Evolutionary conservation across 2,888 invertebrate genomes (phyloP), one percentile per base, ranked within the genome.

Genomic region (Ophion obscuratus): DNA sequence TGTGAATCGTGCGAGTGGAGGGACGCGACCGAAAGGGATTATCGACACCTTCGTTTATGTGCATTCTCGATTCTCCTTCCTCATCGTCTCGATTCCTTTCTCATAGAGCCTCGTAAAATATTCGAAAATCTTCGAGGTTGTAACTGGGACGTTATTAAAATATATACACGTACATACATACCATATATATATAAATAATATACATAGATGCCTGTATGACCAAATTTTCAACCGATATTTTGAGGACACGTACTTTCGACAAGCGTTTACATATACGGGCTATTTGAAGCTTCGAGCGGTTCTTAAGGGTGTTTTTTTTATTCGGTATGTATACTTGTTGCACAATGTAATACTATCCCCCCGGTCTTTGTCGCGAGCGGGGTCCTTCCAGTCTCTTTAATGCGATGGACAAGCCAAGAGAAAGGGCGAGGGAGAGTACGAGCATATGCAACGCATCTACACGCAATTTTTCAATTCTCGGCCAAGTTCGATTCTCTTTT

Each of bases 281-380:
- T 92, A 94, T 93, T 94, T 92, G 92, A 94, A 91, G 90, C 84
- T 88, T 91, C 87, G 87, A 90, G 90, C 89, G 81, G 86, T 92
- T 92, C 92, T 93, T 92, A 91, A 92, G 92, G 91, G 90, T 92
- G 92, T 90, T 92, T 76, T 76, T 59, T 70, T 71, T 79, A 47
- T 71, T 71, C 71, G 89, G 88, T 90, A 92, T 90, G 81, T 86
- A 90, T 91, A 92, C 93, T 93, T 93, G 92, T 92, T 91, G 91
- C 92, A 93, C 93, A 94, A 93, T 94, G 94, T 94, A 94, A 94
- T 92, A 92, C 91, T 93, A 93, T 93, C 92, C 93, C 89, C 87
- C 47, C 88, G 78, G 57, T 74, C 81, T 86, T 91, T 90, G 88
- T 90, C 86, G 73, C 76, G 71, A 87, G 76, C n/a, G 31, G 36